Evolutionary conservation across 2,888 invertebrate genomes (phyloP).

Genomic region (Carterocephalus palaemon): DNA sequence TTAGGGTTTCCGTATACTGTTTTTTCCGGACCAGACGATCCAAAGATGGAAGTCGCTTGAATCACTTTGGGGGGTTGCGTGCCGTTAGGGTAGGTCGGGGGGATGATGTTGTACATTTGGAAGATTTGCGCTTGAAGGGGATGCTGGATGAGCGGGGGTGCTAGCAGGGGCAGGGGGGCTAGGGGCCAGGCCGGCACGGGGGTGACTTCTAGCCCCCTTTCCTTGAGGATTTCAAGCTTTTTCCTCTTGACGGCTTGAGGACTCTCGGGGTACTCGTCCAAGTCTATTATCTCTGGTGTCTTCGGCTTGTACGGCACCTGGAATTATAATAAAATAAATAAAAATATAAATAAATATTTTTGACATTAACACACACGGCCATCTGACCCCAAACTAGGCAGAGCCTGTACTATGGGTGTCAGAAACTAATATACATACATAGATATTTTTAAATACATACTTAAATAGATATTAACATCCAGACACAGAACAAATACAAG

Average conservation of each 20-base stretch:
- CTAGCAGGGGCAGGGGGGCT: constrained; percentile 44
- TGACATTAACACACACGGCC: too few species aligned
- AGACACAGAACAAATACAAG: too few species aligned
- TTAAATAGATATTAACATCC: too few species aligned
- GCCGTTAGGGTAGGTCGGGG: constrained; percentile 50
- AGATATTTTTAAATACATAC: too few species aligned
- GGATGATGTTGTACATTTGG: constrained; percentile 64
- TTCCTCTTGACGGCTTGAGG: constrained; percentile 79
- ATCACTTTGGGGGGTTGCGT: constrained; percentile 75
- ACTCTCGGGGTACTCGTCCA: constrained; percentile 77
- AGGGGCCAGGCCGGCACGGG: constrained; percentile 69
- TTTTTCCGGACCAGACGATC: constrained; percentile 76
- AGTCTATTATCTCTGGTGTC: constrained; percentile 82
- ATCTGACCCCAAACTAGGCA: too few species aligned
- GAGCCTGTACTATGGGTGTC: too few species aligned
- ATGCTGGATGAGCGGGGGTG: constrained; percentile 63
- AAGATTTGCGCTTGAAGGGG: constrained; percentile 69
- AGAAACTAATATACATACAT: too few species aligned
- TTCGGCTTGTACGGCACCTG: constrained; percentile 81
- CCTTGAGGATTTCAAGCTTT: constrained; percentile 86
- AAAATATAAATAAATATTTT: neutral
- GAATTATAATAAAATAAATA: constrained; percentile 17
- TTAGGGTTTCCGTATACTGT: constrained; percentile 86
- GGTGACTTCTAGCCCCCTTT: constrained; percentile 87
- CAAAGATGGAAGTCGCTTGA: constrained; percentile 82